Base-by-base conservation (phyloP, 35 echinoderm and acorn worm genomes). In the Nesometra sesokonis region DNA sequence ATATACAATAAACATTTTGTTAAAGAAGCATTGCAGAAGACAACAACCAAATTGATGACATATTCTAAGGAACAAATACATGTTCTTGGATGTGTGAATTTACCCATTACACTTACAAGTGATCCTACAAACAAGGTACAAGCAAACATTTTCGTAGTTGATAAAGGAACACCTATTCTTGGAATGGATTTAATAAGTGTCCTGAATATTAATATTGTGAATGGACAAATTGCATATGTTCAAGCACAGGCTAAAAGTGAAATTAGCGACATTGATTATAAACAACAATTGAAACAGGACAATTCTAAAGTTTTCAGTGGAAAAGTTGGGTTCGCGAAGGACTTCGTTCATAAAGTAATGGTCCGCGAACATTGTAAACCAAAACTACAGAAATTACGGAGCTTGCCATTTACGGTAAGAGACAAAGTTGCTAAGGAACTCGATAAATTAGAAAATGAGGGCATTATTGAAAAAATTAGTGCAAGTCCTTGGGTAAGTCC, bases 1-100 rank as follows among this genome's bases (percentile, higher is more conserved):
- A 30, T 88, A n/a, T 46, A 80, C 23, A 36, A 88, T 46, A 80
- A 29, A 47, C 39, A 88, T 88, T 88, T 88, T 57, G 13, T 47
- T 0, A 32, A 37, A 29, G 35, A 36, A 30, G 77, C 86, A 27
- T 29, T 88, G 36, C 30, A 36, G 21, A 29, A 37, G 1, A 30
- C 31, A 29, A 57, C 29, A 15, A 57, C 35, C 0, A 43, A 52
- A 27, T 27, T 88, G 7, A 19, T 35, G 8, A 36, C 11, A 27
- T 82, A 82, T 40, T 79, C 78, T 33, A 31, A 80, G 31, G n/a
- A 76, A 9, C 11, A 21, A 30, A 80, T 87, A 32, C 32, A 87
- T 13, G 77, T 87, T 7, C 30, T 79, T 32, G 77, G 86, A 39
- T 40, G 67, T 32, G 78, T 87, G 29, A 32, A 39, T 47, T 35